Evolutionary conservation across 2,888 invertebrate species (phyloP).

Genomic region (Embidobia sp.): DNA sequence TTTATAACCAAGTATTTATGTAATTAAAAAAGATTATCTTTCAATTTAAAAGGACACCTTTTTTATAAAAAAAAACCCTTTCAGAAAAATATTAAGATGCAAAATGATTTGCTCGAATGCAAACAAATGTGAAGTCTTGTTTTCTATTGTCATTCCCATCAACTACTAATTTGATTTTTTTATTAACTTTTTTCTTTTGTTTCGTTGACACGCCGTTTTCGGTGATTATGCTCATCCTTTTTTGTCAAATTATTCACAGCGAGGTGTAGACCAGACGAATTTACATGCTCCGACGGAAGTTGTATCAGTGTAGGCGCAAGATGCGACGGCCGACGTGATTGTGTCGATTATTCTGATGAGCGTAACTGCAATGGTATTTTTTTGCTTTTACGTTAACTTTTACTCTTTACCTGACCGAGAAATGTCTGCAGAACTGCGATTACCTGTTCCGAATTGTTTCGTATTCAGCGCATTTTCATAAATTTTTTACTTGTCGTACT

Average conservation of each 20-base stretch:
- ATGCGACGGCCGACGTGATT: slow-evolving; percentile 83
- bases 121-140: no score
- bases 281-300: slow-evolving; percentile 83
- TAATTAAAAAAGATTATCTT: no score
- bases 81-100: no score
- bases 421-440: slow-evolving; percentile 33
- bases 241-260: slow-evolving; percentile 53
- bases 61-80: no score
- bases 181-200: slow-evolving; percentile 3
- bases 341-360: slow-evolving; percentile 85
- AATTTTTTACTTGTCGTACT: no score
- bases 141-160: no score
- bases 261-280: slow-evolving; percentile 82
- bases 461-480: no score
- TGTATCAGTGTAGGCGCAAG: slow-evolving; percentile 82
- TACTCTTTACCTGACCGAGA: slow-evolving; percentile 15
- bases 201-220: background rate
- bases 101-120: no score
- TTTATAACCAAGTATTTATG: no score
- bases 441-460: no score
- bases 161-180: slow-evolving; percentile 12
- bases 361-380: slow-evolving; percentile 79
- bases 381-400: slow-evolving; percentile 7
- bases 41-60: no score
- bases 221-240: slow-evolving; percentile 9